Evolutionary conservation across 2,797 vertebrate genomes (phyloP), one percentile per base, ranked within the genome.

Genomic region (Gymnoscopelus microlampas): DNA sequence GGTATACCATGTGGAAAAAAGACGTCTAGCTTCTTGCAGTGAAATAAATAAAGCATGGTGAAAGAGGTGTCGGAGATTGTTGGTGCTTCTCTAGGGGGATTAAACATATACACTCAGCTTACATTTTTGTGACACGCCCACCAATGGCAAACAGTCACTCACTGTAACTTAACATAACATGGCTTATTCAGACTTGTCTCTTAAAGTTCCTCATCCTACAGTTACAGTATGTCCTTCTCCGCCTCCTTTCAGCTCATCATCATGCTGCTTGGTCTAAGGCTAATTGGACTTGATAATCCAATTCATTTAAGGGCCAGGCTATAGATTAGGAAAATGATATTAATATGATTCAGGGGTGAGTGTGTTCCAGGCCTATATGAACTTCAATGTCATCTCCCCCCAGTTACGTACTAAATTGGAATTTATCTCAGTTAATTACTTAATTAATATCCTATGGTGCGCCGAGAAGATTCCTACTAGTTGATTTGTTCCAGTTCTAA

Each of bases 381-480:
- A 91, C 91, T 92, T 92, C 89, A 90, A 91, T 93, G 91, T 93
- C 92, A 94, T 92, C 90, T 81, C 73, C 85, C 73, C 86, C 86
- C 90, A 92, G 93, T 94, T 93, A 93, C 82, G 88, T 78, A 79
- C 90, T 73, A 92, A 94, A 94, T 93, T 89, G 84, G 88, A 94
- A 93, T 94, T 93, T 92, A 93, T 89, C 91, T 92, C 90, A 89
- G 89, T 93, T 94, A 93, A 94, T 94, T 92, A 90, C 82, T 77
- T 89, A 94, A 94, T 94, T 94, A 92, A 91, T 92, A 93, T 94
- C 93, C 90, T 92, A 91, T 92, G 88, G 90, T 92, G 93, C 89
- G 93, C 76, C 82, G 82, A 87, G 89, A 90, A 87, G 87, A 92
- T 89, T 92, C 87, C 89, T 85, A 89, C 88, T 44, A 9, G 7